Evolutionary conservation across 2,113 vertebrate species (phyloP), one percentile per base, ranked within the genome.

Genomic region (Cranoglanis bouderius): DNA sequence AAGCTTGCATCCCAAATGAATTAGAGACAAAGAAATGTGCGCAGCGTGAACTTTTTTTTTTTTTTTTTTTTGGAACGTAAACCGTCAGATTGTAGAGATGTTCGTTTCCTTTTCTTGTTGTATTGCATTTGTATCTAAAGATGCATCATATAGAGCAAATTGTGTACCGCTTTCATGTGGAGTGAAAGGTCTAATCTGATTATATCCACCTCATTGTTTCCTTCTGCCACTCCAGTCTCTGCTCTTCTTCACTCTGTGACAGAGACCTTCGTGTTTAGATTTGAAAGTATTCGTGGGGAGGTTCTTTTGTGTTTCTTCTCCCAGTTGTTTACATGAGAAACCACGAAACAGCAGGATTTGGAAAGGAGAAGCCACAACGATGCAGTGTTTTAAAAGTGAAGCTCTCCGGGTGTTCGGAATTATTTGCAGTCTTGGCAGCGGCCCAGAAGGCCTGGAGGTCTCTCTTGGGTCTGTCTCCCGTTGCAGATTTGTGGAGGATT

Each of bases 261-360:
- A 53, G n/a, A 85, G 63, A 55, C 4, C 63, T 53, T 26, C 21
- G 35, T 85, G 70, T 77, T 78, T 88, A 49, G 82, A 26, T 88
- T 84, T 43, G 6, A 46, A 74, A 83, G 53, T 43, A 84, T 63
- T 75, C 81, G 19, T 51, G 40, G 53, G 53, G 70, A 84, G 53
- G 40, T 14, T 46, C 81, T 85, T 85, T 88, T 77, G 67, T 77
- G 43, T 63, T 85, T 63, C n/a, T 77, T 85, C 84, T 74, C 57
- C 40, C 6, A 49, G 21, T 38, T 88, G 67, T 65, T 88, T 85
- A 85, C 70, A 84, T 40, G 70, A 46, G 18, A 85, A 84, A 65
- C 82, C 57, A 35, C 57, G 35, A 35, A 59, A 78, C 67, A n/a
- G 55, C 51, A 55, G 67, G 51, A 16, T 61, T 49, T 65, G 81